Evolutionary conservation across 1,140 invertebrate genomes (phyloP).

Genomic region (Rhopalosiphum maidis): DNA sequence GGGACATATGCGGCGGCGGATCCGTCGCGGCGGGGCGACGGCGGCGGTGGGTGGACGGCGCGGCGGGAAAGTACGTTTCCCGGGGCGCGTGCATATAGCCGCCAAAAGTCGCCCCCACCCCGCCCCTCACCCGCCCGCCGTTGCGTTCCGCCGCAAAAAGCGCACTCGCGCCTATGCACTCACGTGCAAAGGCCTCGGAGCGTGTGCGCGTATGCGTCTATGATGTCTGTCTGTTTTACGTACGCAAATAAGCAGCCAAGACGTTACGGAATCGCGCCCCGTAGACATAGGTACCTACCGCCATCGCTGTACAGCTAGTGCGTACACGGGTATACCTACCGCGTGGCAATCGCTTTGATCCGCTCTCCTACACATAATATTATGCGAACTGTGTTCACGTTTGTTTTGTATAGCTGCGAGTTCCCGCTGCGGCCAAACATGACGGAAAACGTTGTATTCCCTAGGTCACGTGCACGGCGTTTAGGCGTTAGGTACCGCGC

Average conservation of each 20-base stretch:
- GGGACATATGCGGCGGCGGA: slow-evolving; percentile 31
- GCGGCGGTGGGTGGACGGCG: not conserved
- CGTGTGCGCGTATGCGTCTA: not conserved
- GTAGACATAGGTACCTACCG: not conserved
- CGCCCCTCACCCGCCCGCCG: not conserved
- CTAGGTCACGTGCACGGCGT: not conserved
- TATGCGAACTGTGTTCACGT: not conserved
- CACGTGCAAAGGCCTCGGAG: not conserved
- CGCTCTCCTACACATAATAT: not conserved
- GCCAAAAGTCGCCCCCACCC: not conserved
- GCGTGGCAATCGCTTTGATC: slow-evolving; percentile 15
- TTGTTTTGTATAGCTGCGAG: not conserved
- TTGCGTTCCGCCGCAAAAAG: not conserved
- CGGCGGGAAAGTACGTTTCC: not conserved
- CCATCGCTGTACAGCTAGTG: no score
- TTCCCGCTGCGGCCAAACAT: not conserved
- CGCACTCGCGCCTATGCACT: not conserved
- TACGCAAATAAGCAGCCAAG: not conserved
- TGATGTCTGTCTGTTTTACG: not conserved
- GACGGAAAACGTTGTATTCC: not conserved
- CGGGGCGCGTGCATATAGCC: not conserved
- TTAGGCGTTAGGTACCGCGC: not conserved
- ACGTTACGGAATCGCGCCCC: not conserved
- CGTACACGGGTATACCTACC: not conserved
- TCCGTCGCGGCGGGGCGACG: not conserved